A percentile compares a stretch with the other conserved stretches of the same genome.
Conservation (phyloP, 2,113 vertebrate species). For the Zapornia atra region DNA sequence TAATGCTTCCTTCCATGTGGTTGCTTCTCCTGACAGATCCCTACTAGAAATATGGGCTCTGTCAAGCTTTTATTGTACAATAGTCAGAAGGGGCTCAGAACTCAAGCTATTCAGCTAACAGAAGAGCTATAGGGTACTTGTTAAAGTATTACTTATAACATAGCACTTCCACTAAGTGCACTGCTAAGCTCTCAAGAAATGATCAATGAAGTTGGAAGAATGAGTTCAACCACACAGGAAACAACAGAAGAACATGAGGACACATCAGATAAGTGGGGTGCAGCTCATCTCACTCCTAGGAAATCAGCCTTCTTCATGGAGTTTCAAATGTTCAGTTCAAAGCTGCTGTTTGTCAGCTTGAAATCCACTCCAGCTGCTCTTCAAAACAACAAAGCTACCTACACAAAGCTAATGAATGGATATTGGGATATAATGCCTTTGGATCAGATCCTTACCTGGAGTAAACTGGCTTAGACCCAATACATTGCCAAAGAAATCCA, state of each 20-base stretch:
- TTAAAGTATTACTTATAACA: neutral
- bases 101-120: neutral
- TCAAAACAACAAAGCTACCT: neutral
- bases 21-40: neutral
- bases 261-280: neutral
- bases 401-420: neutral
- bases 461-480: neutral
- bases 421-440: neutral
- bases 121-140: neutral
- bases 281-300: neutral
- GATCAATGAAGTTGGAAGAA: neutral
- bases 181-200: neutral
- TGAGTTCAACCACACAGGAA: constrained; percentile 3
- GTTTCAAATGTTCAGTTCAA: neutral
- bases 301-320: constrained; percentile 20
- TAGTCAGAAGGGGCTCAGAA: neutral
- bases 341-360: constrained; percentile 35
- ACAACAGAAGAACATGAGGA: neutral
- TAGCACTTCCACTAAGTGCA: neutral
- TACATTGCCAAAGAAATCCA: neutral
- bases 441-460: neutral
- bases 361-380: neutral
- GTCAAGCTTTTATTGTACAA: neutral
- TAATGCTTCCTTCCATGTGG: neutral
- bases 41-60: neutral